phyloP scores from a whole-genome alignment of 2,888 invertebrate species.

The Chironomus tentans region DNA sequence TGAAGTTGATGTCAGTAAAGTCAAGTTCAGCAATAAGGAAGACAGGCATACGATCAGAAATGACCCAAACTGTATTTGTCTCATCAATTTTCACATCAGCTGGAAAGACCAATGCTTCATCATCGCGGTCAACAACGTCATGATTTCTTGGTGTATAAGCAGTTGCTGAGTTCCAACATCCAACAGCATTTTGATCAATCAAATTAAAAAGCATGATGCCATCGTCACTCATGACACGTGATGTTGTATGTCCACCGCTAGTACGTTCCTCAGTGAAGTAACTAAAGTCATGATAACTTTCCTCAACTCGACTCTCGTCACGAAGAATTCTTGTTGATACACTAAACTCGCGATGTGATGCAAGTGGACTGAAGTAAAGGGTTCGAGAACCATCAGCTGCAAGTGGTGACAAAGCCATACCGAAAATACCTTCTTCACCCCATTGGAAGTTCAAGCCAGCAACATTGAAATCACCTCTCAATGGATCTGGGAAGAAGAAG shows the following conservation, averaged over 20 bases:
- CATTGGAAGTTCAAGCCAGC: conserved; percentile 78
- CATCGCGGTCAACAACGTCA: conserved; percentile 63
- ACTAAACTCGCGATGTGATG: conserved; percentile 68
- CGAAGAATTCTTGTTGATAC: conserved; percentile 66
- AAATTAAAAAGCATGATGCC: conserved; percentile 69
- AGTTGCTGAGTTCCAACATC: conserved; percentile 67
- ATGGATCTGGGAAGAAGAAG: conserved; percentile 72
- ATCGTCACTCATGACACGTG: conserved; percentile 63
- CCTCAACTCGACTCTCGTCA: conserved; percentile 55
- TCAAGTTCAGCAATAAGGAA: conserved; percentile 61
- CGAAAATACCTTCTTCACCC: conserved; percentile 74
- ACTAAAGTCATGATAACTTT: conserved; percentile 63
- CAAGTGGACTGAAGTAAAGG: conserved; percentile 68
- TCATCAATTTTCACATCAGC: conserved; percentile 69
- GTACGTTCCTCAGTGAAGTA: conserved; percentile 53
- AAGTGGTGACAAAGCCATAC: conserved; percentile 60
- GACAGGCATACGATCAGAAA: conserved; percentile 74
- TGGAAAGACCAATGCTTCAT: conserved; percentile 67
- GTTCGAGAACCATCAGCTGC: conserved; percentile 59
- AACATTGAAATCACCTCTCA: conserved; percentile 67
- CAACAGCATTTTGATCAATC: conserved; percentile 71
- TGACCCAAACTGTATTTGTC: conserved; percentile 64
- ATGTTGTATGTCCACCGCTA: conserved; percentile 58
- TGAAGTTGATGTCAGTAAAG: conserved; percentile 68
- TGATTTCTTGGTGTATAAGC: conserved; percentile 57